Conservation (phyloP, 2,888 invertebrate genomes). For the Orthosia gothica region DNA sequence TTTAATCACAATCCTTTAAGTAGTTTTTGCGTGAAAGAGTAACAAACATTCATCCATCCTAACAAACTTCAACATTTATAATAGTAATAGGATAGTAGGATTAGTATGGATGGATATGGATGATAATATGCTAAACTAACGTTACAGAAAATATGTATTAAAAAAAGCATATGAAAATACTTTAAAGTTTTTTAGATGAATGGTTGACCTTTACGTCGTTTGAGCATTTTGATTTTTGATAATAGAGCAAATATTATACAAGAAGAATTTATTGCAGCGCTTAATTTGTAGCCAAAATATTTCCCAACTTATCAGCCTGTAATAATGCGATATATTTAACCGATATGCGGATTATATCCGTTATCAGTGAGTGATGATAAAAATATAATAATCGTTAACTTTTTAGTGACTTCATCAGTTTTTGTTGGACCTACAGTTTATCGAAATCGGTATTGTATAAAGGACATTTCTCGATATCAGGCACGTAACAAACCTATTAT, state of each 20-base stretch:
- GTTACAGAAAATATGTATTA: too few species aligned
- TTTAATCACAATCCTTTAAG: too few species aligned
- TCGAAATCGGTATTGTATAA: slow-evolving; percentile 52
- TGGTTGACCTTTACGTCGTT: too few species aligned
- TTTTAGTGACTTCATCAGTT: slow-evolving; percentile 38
- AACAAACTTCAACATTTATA: too few species aligned
- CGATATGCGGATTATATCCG: slow-evolving; percentile 34
- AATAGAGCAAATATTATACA: not conserved
- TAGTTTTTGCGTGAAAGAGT: too few species aligned
- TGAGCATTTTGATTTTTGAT: too few species aligned
- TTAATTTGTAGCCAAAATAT: slow-evolving; percentile 16
- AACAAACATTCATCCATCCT: too few species aligned
- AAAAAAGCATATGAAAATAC: too few species aligned
- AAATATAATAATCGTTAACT: slow-evolving; percentile 17
- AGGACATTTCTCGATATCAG: slow-evolving; percentile 76
- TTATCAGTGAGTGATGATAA: slow-evolving; percentile 49
- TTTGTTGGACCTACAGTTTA: slow-evolving; percentile 49
- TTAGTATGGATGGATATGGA: too few species aligned
- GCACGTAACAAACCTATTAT: slow-evolving; percentile 57
- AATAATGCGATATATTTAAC: slow-evolving; percentile 16
- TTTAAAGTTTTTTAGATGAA: too few species aligned
- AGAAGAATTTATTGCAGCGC: slow-evolving; percentile 12
- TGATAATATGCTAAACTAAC: too few species aligned
- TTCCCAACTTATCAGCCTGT: slow-evolving; percentile 33
- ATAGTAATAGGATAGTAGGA: too few species aligned